phyloP scores from a whole-genome alignment of 2,113 vertebrate genomes.

The Capra hircus region DNA sequence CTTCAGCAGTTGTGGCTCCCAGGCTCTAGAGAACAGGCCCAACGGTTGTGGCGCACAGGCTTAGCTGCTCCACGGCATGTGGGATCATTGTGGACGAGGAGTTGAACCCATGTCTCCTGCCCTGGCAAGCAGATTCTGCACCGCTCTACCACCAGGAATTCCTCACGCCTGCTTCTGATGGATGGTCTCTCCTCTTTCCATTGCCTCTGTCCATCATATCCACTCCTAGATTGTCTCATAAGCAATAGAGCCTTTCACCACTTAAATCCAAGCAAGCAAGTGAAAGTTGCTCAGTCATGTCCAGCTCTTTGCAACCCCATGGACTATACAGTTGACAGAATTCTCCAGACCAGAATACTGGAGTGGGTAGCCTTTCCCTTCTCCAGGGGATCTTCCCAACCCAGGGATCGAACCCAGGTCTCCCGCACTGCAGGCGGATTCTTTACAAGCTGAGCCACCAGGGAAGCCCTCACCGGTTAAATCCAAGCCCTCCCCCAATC shows the following conservation, averaged over 20 bases:
- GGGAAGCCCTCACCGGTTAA: not conserved
- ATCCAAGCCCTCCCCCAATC: not conserved
- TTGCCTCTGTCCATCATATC: rapidly evolving
- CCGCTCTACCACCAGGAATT: not conserved
- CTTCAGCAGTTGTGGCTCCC: rapidly evolving
- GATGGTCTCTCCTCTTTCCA: rapidly evolving
- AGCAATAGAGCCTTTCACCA: rapidly evolving
- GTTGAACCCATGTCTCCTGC: not conserved
- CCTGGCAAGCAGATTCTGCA: not conserved
- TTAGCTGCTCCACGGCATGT: not conserved
- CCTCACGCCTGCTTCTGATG: not conserved
- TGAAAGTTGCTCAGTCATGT: not conserved
- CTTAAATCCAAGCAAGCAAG: not conserved
- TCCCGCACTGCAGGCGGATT: rapidly evolving
- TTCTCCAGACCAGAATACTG: not conserved
- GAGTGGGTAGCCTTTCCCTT: not conserved
- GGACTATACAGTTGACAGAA: not conserved
- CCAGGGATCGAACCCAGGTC: not conserved
- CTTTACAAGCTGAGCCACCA: not conserved
- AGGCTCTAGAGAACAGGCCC: not conserved
- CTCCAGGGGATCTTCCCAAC: not conserved
- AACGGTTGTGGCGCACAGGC: rapidly evolving
- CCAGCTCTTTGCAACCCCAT: rapidly evolving
- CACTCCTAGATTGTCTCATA: rapidly evolving
- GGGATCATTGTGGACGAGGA: not conserved